Conservation (phyloP, 1,140 invertebrate species). For the Tenebrio molitor region DNA sequence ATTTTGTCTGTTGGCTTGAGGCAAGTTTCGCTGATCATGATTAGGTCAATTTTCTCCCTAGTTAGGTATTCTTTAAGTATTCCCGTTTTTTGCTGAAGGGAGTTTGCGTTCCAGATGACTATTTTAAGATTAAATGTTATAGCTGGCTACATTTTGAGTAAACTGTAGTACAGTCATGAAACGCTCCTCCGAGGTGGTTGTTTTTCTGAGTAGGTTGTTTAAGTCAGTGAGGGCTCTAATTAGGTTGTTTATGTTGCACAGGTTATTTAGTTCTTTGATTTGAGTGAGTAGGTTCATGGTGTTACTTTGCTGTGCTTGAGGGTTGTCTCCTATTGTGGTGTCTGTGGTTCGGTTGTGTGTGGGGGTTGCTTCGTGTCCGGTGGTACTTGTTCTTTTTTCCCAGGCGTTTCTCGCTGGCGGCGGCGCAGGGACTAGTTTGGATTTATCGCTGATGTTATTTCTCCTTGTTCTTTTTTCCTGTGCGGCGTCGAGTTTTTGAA, state of each 20-base stretch:
- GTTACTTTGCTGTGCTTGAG: too few species aligned
- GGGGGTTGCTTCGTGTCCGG: neutral
- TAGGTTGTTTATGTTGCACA: neutral
- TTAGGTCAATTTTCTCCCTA: neutral
- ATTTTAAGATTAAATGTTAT: neutral
- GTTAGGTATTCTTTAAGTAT: neutral
- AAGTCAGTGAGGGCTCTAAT: neutral
- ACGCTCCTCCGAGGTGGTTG: neutral
- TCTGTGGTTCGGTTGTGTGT: too few species aligned
- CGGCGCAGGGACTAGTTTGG: neutral
- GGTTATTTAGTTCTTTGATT: neutral
- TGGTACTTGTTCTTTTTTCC: neutral
- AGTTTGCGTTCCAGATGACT: constrained; percentile 24
- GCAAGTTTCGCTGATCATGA: neutral
- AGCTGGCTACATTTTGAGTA: neutral
- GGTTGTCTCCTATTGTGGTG: too few species aligned
- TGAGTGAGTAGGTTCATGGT: too few species aligned
- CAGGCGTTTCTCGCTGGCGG: neutral
- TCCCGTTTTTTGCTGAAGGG: neutral
- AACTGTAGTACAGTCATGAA: neutral
- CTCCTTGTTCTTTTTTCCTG: neutral
- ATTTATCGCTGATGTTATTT: constrained; percentile 3
- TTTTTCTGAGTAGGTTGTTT: neutral
- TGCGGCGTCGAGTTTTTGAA: neutral
- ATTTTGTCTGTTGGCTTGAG: neutral